Conservation (phyloP, 2,797 vertebrate genomes). For the Esox lucius region DNA sequence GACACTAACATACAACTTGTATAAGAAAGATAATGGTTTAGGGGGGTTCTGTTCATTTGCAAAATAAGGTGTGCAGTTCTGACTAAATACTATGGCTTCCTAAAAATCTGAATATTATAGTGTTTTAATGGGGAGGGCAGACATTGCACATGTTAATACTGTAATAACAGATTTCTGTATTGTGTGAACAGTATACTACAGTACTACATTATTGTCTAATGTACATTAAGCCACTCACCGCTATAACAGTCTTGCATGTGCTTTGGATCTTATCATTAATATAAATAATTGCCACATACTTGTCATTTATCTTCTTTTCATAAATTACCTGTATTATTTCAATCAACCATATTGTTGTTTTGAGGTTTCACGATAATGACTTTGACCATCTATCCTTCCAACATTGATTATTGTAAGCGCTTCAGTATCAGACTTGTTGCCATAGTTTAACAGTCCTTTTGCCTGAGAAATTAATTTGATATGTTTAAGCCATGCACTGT, state of each 20-base stretch:
- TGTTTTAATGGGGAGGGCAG: slow-evolving; percentile 12
- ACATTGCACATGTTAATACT: slow-evolving; percentile 28
- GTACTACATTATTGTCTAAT: neutral
- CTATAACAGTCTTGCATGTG: slow-evolving; percentile 31
- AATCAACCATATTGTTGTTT: neutral
- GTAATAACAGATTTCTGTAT: slow-evolving; percentile 35
- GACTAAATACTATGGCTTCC: slow-evolving; percentile 18
- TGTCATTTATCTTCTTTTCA: neutral
- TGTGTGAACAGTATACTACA: slow-evolving; percentile 32
- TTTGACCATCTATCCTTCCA: neutral
- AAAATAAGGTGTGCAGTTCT: slow-evolving; percentile 31
- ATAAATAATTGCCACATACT: neutral
- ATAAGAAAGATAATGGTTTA: slow-evolving; percentile 39
- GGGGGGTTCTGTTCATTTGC: slow-evolving; percentile 49
- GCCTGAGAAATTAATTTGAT: neutral
- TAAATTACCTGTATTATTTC: neutral
- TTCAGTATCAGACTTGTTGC: neutral
- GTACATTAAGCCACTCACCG: neutral
- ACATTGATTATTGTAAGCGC: neutral
- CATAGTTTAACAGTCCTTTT: neutral
- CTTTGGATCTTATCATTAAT: slow-evolving; percentile 9
- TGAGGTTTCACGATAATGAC: neutral
- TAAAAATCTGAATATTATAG: slow-evolving; percentile 16
- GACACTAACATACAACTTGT: slow-evolving; percentile 41
- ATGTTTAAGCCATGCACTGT: neutral